phyloP scores from a whole-genome alignment of 2,797 vertebrate genomes.

The Scyliorhinus canicula region DNA sequence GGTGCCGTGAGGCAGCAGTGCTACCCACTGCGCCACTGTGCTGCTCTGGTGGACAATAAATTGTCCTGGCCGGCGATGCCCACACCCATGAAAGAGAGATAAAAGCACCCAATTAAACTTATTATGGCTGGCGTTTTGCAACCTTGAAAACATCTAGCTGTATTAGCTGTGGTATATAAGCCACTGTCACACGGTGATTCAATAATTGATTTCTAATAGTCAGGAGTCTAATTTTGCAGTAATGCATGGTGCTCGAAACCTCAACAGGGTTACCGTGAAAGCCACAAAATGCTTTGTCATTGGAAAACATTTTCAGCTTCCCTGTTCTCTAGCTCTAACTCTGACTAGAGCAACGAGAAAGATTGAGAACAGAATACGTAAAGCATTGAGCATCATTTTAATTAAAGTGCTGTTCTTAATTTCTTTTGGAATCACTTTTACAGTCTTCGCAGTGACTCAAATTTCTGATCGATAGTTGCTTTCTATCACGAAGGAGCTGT shows the following conservation, averaged over 20 bases:
- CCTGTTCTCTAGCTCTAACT: background rate
- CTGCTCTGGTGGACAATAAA: too few relatives aligned
- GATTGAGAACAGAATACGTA: background rate
- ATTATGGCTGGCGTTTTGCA: background rate
- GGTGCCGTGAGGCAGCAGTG: too few relatives aligned
- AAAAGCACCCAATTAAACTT: background rate
- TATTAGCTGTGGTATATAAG: background rate
- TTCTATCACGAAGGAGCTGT: background rate
- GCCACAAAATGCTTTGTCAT: background rate
- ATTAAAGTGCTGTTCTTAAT: background rate
- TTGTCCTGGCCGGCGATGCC: too few relatives aligned
- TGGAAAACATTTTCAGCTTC: background rate
- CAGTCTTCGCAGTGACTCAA: background rate
- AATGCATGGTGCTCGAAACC: background rate
- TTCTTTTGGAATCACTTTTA: conserved; percentile 14
- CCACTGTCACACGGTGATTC: background rate
- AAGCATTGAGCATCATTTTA: background rate
- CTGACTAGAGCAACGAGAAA: background rate
- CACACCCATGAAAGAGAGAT: too few relatives aligned
- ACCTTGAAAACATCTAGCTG: background rate
- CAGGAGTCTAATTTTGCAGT: background rate
- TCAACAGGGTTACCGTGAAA: background rate
- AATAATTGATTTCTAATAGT: background rate
- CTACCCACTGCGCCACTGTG: too few relatives aligned
- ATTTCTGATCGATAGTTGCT: background rate